These are phyloP conservation scores for Xyliphius kryptos DNA, from an alignment of 2,113 vertebrate species.

Conservation along the genomic window DNA sequence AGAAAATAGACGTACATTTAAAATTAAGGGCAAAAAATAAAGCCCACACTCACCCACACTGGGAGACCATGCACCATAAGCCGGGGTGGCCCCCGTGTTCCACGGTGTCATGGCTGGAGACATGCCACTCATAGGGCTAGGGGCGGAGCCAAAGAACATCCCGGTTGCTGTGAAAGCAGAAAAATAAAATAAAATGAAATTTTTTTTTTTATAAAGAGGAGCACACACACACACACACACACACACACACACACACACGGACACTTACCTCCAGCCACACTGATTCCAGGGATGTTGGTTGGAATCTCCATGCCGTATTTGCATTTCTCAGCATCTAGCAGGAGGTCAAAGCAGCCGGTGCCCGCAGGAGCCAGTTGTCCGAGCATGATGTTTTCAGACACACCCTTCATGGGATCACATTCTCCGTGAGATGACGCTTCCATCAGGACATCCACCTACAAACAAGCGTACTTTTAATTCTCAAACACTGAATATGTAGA, in stretches of 20 bases:
- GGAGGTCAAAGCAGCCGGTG: constrained; percentile 90
- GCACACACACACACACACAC: no score
- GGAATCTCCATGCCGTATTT: constrained; percentile 97
- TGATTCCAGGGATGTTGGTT: constrained; percentile 85
- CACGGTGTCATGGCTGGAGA: constrained; percentile 93
- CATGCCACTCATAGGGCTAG: constrained; percentile 89
- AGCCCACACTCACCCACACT: constrained; percentile 71
- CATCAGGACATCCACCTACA: constrained; percentile 94
- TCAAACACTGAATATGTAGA: no score
- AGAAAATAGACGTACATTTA: no score
- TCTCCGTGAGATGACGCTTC: constrained; percentile 87
- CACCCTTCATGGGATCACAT: constrained; percentile 92
- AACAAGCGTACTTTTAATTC: no score
- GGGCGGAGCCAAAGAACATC: constrained; percentile 90
- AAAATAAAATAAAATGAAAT: no score
- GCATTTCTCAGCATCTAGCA: constrained; percentile 91
- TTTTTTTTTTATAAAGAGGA: no score
- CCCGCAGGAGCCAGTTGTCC: constrained; percentile 87
- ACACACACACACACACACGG: no score
- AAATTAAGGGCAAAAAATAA: no score
- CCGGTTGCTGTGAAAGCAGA: constrained; percentile 78
- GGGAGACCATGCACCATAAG: constrained; percentile 88
- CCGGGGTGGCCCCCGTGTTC: constrained; percentile 89
- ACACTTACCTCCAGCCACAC: constrained; percentile 84
- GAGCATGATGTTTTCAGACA: constrained; percentile 95